These are phyloP conservation scores for Xenotilapia longispinis DNA, from an alignment of 2,113 vertebrate genomes.

Conservation along the genomic window DNA sequence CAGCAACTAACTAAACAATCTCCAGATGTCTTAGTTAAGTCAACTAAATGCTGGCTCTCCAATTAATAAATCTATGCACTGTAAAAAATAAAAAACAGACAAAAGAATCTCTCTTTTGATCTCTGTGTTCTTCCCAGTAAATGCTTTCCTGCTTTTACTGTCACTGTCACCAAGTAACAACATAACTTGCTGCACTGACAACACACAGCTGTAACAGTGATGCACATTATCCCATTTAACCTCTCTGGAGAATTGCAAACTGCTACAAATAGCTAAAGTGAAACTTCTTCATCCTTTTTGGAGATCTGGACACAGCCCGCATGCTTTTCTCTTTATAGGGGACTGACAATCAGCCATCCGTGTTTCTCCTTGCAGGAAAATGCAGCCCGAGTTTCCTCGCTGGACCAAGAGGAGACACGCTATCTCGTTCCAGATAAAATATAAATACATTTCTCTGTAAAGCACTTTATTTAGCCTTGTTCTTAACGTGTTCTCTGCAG, in stretches of 20 bases:
- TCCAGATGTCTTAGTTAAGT: background rate
- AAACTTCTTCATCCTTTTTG: background rate
- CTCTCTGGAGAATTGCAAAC: background rate
- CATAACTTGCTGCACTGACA: background rate
- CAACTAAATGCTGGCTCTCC: background rate
- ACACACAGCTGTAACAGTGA: background rate
- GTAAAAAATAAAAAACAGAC: background rate
- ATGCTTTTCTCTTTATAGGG: background rate
- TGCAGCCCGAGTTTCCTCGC: background rate
- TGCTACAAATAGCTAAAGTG: background rate
- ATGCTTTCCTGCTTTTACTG: background rate
- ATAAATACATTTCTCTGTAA: background rate
- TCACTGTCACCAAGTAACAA: background rate
- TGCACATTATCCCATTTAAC: background rate
- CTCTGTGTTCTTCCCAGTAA: background rate
- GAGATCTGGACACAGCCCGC: background rate
- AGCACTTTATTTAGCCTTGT: background rate
- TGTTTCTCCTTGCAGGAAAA: background rate
- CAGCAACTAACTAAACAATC: background rate
- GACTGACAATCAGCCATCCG: background rate
- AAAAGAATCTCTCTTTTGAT: background rate
- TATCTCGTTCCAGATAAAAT: background rate
- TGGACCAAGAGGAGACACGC: background rate
- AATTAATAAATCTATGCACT: background rate
- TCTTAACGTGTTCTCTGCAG: background rate